Percentiles rank a stretch among this genome's conserved stretches.
Evolutionary conservation across 92 coral and sea anemone genomes (phyloP).

Genomic region (Pocillopora meandrina): DNA sequence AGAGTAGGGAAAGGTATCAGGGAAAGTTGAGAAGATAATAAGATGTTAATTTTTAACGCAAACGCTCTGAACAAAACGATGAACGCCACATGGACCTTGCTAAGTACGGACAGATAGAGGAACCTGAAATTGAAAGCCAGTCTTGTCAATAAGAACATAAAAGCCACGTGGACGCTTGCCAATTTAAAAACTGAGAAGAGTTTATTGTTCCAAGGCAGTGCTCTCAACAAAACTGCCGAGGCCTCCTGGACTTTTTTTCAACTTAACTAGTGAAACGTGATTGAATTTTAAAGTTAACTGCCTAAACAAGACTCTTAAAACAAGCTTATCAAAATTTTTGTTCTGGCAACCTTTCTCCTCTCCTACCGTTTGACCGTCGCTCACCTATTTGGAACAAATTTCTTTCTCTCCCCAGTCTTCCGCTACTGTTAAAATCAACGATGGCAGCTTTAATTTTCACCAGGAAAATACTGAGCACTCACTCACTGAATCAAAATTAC

Average conservation of each 20-base stretch:
- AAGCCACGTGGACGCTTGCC: constrained; percentile 62
- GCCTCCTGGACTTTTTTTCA: constrained; percentile 71
- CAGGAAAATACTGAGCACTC: no score
- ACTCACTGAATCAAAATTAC: no score
- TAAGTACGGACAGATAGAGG: constrained; percentile 31
- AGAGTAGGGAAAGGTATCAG: no score
- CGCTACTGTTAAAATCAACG: no score
- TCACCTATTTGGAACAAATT: no score
- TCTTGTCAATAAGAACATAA: constrained; percentile 59
- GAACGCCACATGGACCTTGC: constrained; percentile 39
- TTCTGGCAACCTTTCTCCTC: no score
- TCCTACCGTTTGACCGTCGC: no score
- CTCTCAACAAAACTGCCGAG: constrained; percentile 56
- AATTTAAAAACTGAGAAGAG: constrained; percentile 61
- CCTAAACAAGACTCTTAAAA: constrained; percentile 63
- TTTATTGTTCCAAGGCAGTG: constrained; percentile 63
- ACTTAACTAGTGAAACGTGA: constrained; percentile 57
- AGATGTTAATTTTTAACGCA: constrained; percentile 60
- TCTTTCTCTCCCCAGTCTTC: no score
- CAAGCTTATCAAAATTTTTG: constrained; percentile 57
- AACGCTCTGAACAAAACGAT: constrained; percentile 46
- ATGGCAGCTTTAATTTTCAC: no score
- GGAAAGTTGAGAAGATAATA: no score
- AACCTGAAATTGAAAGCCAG: constrained; percentile 62
- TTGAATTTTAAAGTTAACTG: constrained; percentile 67